phyloP scores from a whole-genome alignment of 2,797 vertebrate genomes.

The Cuniculus paca region DNA sequence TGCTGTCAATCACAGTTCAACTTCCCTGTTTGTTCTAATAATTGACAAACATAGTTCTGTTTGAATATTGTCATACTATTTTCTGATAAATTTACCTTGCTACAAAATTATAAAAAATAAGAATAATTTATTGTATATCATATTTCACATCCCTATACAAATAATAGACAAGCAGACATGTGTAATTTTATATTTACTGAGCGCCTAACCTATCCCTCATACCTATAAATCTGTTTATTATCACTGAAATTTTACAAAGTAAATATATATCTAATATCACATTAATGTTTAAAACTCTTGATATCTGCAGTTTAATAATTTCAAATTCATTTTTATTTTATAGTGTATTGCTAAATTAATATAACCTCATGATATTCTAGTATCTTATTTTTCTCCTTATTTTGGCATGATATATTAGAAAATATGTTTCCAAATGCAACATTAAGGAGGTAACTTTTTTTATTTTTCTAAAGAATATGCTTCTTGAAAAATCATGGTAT shows the following conservation, averaged over 20 bases:
- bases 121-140: neutral
- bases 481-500: neutral
- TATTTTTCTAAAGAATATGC: neutral
- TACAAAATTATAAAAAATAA: neutral
- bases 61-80: neutral
- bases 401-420: neutral
- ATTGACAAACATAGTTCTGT: neutral
- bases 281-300: neutral
- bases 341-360: neutral
- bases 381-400: slow-evolving; percentile 7
- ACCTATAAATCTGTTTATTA: neutral
- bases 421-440: neutral
- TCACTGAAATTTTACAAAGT: neutral
- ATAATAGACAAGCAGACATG: neutral
- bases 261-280: neutral
- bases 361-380: neutral
- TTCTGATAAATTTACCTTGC: neutral
- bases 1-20: neutral
- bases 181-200: neutral
- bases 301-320: neutral
- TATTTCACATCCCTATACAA: neutral
- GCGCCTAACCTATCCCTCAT: neutral
- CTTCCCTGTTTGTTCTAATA: neutral
- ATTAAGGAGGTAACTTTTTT: neutral
- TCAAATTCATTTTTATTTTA: neutral